These are phyloP conservation scores for Augochlorella aurata DNA, from an alignment of 2,888 invertebrate genomes.

Conservation along the genomic window DNA sequence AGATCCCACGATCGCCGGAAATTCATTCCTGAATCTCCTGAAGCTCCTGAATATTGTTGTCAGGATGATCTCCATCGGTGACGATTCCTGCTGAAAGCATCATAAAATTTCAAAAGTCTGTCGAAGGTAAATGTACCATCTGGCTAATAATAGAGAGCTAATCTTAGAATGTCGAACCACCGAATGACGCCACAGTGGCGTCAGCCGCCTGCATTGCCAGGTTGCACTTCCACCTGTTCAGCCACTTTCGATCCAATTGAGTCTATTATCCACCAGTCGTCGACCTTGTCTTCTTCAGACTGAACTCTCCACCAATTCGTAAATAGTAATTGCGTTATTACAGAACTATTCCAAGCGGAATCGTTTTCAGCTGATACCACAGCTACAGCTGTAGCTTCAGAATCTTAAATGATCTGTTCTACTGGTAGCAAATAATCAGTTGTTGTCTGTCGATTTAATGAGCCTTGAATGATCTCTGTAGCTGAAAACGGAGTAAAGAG, in stretches of 20 bases:
- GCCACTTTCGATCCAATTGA: slow-evolving; percentile 1
- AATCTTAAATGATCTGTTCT: too few relatives aligned
- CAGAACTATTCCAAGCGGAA: too few relatives aligned
- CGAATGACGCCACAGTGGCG: slow-evolving; percentile 9
- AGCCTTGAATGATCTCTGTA: too few relatives aligned
- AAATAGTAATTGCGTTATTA: too few relatives aligned
- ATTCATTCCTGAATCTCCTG: neutral
- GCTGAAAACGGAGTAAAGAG: too few relatives aligned
- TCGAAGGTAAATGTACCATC: slow-evolving; percentile 10
- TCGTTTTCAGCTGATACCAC: too few relatives aligned
- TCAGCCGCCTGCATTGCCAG: neutral
- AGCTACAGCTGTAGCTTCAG: too few relatives aligned
- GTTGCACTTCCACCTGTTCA: neutral
- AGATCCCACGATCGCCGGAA: neutral
- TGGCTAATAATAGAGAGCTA: slow-evolving; percentile 1
- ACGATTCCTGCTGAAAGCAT: neutral
- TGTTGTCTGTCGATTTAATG: too few relatives aligned
- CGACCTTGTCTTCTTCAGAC: neutral
- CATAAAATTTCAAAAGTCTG: neutral
- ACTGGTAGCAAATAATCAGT: too few relatives aligned
- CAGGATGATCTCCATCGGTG: neutral
- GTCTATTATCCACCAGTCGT: neutral
- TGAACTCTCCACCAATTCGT: too few relatives aligned
- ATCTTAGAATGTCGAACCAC: slow-evolving; percentile 8
- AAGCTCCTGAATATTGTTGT: neutral